Base-by-base conservation (phyloP, 2,113 vertebrate genomes). In the Scomber scombrus region DNA sequence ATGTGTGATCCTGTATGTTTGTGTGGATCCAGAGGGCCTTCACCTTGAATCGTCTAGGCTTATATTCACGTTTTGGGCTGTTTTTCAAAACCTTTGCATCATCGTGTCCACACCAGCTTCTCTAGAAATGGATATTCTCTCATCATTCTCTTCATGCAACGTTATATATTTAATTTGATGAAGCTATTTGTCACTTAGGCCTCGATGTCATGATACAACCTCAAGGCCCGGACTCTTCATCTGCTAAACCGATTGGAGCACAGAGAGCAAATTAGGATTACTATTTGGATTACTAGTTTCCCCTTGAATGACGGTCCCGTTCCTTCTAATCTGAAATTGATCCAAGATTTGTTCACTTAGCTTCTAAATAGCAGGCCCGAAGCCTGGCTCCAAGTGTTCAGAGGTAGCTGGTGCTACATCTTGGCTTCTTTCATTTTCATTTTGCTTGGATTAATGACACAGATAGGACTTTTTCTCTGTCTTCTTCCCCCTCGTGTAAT, bases 301-400 rank as follows among this genome's bases (percentile, higher is more conserved):
- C 71, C 84, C 46, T 82, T 81, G 49, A 88, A 84, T 8, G 51
- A 63, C 50, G 65, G 69, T 84, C 71, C 72, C n/a, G 40, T 57
- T 89, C 69, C 23, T 82, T 77, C 61, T 91, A 88, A 86, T 90
- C 86, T 85, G 82, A 85, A 85, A 88, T 54, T 75, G 79, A 90
- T 88, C 74, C 47, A 3, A 75, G 81, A 89, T 85, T 62, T 80
- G 52, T 23, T 6, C 46, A 43, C 66, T 23, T 61, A 29, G 18
- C 83, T 72, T 29, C 31, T n/a, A 40, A 62, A 62, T 26, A n/a
- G n/a, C n/a, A n/a, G n/a, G n/a, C n/a, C n/a, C n/a, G n/a, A n/a
- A n/a, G n/a, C n/a, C n/a, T n/a, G 23, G 23, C 23, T 26, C 23
- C 23, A 26, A 26, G 23, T 26, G 23, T 26, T 26, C 23, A 26